A percentile compares a stretch with the other conserved stretches of the same genome.
These are phyloP conservation scores for Myiopsitta monachus DNA, from an alignment of 2,113 vertebrate species.

Conservation along the genomic window DNA sequence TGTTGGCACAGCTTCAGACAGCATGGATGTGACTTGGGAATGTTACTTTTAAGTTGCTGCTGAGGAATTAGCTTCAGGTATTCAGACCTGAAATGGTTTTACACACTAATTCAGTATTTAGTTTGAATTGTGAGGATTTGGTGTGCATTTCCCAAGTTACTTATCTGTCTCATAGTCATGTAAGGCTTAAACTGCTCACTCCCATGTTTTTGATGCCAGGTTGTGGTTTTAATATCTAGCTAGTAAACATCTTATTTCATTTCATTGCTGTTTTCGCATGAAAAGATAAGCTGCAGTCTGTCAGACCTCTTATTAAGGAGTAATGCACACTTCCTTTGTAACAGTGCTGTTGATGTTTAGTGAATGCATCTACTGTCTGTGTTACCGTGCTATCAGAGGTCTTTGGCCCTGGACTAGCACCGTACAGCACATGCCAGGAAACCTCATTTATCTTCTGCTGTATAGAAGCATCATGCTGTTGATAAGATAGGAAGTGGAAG, in stretches of 20 bases:
- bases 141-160: fast-evolving
- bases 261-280: background rate
- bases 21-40: background rate
- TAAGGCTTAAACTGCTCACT: background rate
- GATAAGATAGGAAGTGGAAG: background rate
- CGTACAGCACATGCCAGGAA: background rate
- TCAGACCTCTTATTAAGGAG: background rate
- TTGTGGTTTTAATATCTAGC: background rate
- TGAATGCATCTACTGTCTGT: fast-evolving
- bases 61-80: background rate
- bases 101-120: background rate
- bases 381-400: background rate
- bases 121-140: background rate
- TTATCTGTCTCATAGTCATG: background rate
- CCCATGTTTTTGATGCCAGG: background rate
- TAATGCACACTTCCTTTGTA: background rate
- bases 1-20: background rate
- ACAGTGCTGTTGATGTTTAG: background rate
- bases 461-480: background rate
- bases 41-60: background rate
- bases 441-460: background rate
- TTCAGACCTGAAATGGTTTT: background rate
- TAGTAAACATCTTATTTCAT: background rate
- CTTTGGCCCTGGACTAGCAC: background rate
- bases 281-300: background rate